These are phyloP conservation scores for Tillus elongatus DNA, from an alignment of 2,888 invertebrate genomes.

Conservation along the genomic window DNA sequence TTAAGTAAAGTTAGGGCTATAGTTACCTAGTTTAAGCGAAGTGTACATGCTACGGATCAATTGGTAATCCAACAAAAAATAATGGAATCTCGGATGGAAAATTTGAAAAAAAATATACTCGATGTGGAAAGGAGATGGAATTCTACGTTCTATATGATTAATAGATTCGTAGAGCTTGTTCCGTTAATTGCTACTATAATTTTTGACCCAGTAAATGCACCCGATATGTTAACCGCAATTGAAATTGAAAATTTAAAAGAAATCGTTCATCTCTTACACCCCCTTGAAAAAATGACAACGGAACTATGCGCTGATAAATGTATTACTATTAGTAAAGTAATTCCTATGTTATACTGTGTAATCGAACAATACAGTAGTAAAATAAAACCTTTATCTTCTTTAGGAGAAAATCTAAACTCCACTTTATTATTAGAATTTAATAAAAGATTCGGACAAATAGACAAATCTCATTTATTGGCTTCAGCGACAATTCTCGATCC, in stretches of 20 bases:
- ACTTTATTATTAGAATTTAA: constrained; percentile 16
- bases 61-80: constrained; percentile 1
- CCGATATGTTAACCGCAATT: constrained; percentile 25
- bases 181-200: constrained; percentile 17
- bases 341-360: constrained; percentile 17
- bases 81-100: constrained; percentile 2
- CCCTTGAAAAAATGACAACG: constrained; percentile 25
- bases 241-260: constrained; percentile 25
- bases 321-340: constrained; percentile 26
- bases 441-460: constrained; percentile 13
- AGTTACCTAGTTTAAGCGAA: constrained; percentile 3
- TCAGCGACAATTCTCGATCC: constrained; percentile 21
- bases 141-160: constrained; percentile 17
- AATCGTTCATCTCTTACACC: constrained; percentile 24
- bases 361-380: constrained; percentile 1
- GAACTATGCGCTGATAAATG: constrained; percentile 27
- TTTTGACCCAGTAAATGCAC: constrained; percentile 23
- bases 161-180: constrained; percentile 12
- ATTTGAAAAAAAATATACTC: constrained; percentile 1
- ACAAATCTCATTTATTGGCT: constrained; percentile 7
- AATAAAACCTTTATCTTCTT: constrained; percentile 3
- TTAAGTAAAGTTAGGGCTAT: constrained; percentile 3
- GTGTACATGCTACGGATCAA: constrained; percentile 1
- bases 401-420: constrained; percentile 18
- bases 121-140: constrained; percentile 28